Conservation (phyloP, 2,113 vertebrate genomes). For the Zapornia atra region DNA sequence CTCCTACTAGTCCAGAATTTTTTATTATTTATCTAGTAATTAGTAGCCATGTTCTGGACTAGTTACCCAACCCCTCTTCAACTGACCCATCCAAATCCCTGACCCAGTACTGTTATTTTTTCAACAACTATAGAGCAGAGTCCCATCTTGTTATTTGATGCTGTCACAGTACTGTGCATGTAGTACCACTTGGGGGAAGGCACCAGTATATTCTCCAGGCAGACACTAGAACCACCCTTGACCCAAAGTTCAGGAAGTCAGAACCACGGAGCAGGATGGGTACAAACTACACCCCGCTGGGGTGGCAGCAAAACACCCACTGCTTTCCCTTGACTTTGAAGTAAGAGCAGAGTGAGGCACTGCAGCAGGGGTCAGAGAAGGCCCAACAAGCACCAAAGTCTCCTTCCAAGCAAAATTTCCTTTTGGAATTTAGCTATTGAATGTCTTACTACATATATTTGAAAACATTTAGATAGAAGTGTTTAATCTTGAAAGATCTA, state of each 20-base stretch:
- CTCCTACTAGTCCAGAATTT: fast-evolving
- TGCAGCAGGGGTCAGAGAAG: fast-evolving
- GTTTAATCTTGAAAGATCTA: background rate
- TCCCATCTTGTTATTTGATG: fast-evolving
- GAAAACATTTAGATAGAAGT: background rate
- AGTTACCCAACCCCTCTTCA: background rate
- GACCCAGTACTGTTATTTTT: background rate
- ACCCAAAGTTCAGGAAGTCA: background rate
- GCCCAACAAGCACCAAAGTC: fast-evolving
- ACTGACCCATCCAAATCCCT: fast-evolving
- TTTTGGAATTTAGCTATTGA: fast-evolving
- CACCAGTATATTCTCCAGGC: fast-evolving
- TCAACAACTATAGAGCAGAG: fast-evolving
- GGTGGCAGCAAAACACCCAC: background rate
- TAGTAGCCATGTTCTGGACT: background rate
- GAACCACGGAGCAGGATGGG: too few species aligned
- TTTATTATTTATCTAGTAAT: background rate
- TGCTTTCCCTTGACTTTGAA: fast-evolving
- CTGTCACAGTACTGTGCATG: fast-evolving
- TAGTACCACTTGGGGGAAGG: fast-evolving
- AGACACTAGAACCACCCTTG: fast-evolving
- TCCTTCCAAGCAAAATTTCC: fast-evolving
- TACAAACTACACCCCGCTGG: too few species aligned
- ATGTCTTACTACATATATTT: background rate
- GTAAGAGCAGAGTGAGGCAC: background rate